Evolutionary conservation across 2,797 vertebrate genomes (phyloP).

Genomic region (Phalanger gymnotis): DNA sequence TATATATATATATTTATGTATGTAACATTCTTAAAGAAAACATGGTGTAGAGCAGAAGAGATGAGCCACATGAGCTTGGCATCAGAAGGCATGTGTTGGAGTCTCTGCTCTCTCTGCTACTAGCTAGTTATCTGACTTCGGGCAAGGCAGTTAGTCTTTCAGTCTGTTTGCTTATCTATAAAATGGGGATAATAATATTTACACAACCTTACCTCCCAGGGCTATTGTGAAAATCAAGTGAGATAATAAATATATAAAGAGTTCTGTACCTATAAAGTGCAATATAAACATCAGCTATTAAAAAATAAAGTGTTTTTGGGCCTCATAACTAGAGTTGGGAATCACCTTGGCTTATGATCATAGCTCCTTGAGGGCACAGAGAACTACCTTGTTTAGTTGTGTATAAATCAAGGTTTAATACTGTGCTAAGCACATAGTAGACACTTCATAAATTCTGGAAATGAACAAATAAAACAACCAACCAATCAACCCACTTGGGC

Average conservation of each 20-base stretch:
- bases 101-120: background rate
- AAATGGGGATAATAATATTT: background rate
- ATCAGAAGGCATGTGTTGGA: background rate
- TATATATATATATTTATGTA: background rate
- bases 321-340: background rate
- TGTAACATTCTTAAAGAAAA: background rate
- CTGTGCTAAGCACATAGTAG: background rate
- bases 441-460: constrained; percentile 33
- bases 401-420: background rate
- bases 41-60: background rate
- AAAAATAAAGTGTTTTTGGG: background rate
- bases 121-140: background rate
- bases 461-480: constrained; percentile 34
- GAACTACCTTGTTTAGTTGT: background rate
- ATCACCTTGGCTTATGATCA: background rate
- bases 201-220: background rate
- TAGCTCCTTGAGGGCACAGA: background rate
- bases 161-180: background rate
- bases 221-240: background rate
- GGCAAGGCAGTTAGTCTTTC: background rate
- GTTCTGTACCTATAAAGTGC: background rate
- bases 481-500: background rate
- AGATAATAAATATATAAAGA: background rate
- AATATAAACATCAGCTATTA: background rate
- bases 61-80: background rate